These are phyloP conservation scores for Eupithecia vulgata DNA, from an alignment of 2,888 invertebrate species.

Conservation along the genomic window DNA sequence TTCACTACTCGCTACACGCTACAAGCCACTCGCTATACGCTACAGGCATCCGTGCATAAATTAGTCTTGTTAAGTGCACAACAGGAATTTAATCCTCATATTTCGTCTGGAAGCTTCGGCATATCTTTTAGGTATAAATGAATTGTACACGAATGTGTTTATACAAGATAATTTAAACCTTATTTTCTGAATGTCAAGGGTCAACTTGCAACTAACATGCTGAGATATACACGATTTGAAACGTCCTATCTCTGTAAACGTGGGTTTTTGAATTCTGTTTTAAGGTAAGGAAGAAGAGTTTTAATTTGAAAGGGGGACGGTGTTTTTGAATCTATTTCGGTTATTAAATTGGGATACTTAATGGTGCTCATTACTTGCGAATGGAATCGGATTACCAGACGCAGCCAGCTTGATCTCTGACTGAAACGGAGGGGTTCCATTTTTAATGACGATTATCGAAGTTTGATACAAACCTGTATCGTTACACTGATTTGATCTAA, in stretches of 20 bases:
- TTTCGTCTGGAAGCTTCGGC: conserved; percentile 80
- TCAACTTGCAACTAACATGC: conserved; percentile 50
- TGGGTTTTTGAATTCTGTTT: conserved; percentile 2
- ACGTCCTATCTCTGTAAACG: conserved; percentile 16
- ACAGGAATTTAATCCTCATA: conserved; percentile 84
- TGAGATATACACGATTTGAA: conserved; percentile 15
- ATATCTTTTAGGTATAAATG: conserved; percentile 79
- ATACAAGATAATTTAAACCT: conserved; percentile 57
- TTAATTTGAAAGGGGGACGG: conserved; percentile 33
- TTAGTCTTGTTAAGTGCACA: conserved; percentile 83
- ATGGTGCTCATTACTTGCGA: conserved; percentile 77
- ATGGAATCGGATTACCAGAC: conserved; percentile 76
- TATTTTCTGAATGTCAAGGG: conserved; percentile 47
- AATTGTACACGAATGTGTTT: conserved; percentile 57
- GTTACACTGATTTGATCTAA: conserved; percentile 27
- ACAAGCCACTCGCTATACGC: conserved; percentile 52
- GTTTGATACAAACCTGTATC: conserved; percentile 34
- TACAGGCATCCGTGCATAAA: conserved; percentile 76
- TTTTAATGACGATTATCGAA: conserved; percentile 55
- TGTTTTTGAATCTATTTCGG: conserved; percentile 41
- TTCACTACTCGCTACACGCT: conserved; percentile 60
- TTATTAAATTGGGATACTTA: conserved; percentile 58
- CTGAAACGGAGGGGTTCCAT: conserved; percentile 66
- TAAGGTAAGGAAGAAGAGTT: conserved; percentile 5
- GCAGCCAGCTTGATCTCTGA: conserved; percentile 69